phyloP scores from a whole-genome alignment of 2,888 invertebrate genomes.

The Trichopria drosophilae region DNA sequence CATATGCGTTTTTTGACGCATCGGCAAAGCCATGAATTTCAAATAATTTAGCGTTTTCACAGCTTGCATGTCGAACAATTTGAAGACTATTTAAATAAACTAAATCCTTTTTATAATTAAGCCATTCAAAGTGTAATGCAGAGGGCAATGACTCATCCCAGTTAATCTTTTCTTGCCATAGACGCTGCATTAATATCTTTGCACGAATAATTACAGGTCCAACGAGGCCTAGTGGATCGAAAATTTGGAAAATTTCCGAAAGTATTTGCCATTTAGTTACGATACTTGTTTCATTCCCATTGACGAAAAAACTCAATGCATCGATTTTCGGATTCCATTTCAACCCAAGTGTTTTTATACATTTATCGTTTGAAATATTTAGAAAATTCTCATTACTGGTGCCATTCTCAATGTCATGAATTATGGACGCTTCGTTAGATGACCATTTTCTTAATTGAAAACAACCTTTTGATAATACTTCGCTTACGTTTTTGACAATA shows the following conservation, averaged over 20 bases:
- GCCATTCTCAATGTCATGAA: no score
- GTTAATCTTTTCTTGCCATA: slow-evolving; percentile 34
- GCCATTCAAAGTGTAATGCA: slow-evolving; percentile 14
- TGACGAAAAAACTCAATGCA: slow-evolving; percentile 9
- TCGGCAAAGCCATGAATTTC: slow-evolving; percentile 4
- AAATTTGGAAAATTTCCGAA: slow-evolving; percentile 35
- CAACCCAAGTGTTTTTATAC: slow-evolving; percentile 17
- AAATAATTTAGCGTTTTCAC: neutral
- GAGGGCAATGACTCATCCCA: slow-evolving; percentile 38
- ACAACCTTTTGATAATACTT: slow-evolving; percentile 1
- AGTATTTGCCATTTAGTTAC: slow-evolving; percentile 35
- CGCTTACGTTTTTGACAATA: neutral
- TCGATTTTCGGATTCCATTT: slow-evolving; percentile 27
- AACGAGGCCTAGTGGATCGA: slow-evolving; percentile 39
- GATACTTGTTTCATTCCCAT: neutral
- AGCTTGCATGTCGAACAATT: slow-evolving; percentile 14
- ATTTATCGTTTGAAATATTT: slow-evolving; percentile 1
- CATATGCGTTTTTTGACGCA: slow-evolving; percentile 7
- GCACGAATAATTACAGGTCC: slow-evolving; percentile 34
- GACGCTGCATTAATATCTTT: slow-evolving; percentile 23
- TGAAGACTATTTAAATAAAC: neutral
- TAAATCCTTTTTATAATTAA: slow-evolving; percentile 13
- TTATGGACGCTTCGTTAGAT: no score
- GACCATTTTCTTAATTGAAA: slow-evolving; percentile 17
- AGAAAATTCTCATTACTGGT: no score